Conservation (phyloP, 2,797 vertebrate species). For the Zonotrichia albicollis region DNA sequence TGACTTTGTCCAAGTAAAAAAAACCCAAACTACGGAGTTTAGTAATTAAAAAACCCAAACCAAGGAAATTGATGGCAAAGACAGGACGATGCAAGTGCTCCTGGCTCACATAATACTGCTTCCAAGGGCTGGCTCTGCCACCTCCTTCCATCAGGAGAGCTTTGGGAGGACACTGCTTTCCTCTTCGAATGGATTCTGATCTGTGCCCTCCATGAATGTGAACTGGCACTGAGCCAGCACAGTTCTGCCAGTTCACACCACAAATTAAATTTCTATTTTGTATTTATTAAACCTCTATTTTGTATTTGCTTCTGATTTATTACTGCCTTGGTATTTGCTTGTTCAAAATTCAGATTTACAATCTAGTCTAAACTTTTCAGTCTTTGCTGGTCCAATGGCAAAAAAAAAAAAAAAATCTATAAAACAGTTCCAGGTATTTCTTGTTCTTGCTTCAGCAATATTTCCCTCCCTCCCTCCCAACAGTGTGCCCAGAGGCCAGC, state of each 20-base stretch:
- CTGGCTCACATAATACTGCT: neutral
- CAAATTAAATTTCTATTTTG: neutral
- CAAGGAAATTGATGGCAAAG: neutral
- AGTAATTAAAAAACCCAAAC: neutral
- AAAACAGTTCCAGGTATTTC: neutral
- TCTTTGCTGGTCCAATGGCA: neutral
- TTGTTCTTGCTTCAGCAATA: neutral
- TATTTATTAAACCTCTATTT: neutral
- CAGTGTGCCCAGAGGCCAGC: constrained; percentile 9
- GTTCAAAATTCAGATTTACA: neutral
- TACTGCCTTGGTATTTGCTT: neutral
- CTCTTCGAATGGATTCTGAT: neutral
- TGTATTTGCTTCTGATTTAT: neutral
- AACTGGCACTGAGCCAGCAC: neutral
- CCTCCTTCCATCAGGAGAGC: neutral
- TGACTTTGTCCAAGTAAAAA: constrained; percentile 39
- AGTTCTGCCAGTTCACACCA: neutral
- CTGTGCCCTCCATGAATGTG: neutral
- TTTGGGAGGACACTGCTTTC: neutral
- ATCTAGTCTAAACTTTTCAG: neutral
- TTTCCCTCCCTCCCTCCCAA: constrained; percentile 12
- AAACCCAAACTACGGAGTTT: constrained; percentile 6
- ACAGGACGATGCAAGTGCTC: constrained; percentile 7
- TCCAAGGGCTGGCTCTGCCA: neutral
- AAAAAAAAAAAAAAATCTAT: neutral